Base-by-base conservation (phyloP, 2,888 invertebrate genomes). In the Acleris holmiana region DNA sequence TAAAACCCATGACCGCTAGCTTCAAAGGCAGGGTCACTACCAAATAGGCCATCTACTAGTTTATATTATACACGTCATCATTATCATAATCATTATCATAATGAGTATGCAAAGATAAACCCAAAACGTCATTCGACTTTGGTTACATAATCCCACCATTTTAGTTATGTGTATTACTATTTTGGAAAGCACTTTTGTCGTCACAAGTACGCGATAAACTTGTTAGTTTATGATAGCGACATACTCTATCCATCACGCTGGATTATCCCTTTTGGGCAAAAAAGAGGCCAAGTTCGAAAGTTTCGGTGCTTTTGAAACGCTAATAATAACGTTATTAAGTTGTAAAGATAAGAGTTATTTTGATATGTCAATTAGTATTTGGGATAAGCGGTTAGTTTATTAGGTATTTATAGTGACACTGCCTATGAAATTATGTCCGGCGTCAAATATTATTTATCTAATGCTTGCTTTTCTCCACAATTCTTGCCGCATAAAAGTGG, bases 161-260 rank as follows among this genome's bases (percentile, higher is more conserved):
- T 29, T 29, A 8, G n/a, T 35, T 51, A 10, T 35, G n/a, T 40
- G 13, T 48, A 49, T 2, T n/a, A 23, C 0, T 23, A 13, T 21
- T 41, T 15, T 41, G 15, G 13, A n/a, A 5, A n/a, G 19, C 67
- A 74, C 73, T 70, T 74, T 62, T 69, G 62, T 19, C 0, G 1
- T 0, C 60, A 67, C 68, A 35, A 47, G 68, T 80, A 71, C 76
- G 15, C 21, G 76, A 77, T 81, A 83, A 78, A 69, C 67, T 69
- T 85, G 80, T 83, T 83, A 72, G 75, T 75, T 77, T 75, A 74
- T 77, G 84, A 84, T 86, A 84, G 63, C 73, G 71, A 65, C 76
- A 78, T 82, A 83, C 77, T 73, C 74, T 72, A 77, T 80, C 80
- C 78, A 81, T 80, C 80, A 78, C 65, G 65, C 64, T 47, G 79